phyloP scores from a whole-genome alignment of 2,888 invertebrate species.

The Drosophila kanekoi region DNA sequence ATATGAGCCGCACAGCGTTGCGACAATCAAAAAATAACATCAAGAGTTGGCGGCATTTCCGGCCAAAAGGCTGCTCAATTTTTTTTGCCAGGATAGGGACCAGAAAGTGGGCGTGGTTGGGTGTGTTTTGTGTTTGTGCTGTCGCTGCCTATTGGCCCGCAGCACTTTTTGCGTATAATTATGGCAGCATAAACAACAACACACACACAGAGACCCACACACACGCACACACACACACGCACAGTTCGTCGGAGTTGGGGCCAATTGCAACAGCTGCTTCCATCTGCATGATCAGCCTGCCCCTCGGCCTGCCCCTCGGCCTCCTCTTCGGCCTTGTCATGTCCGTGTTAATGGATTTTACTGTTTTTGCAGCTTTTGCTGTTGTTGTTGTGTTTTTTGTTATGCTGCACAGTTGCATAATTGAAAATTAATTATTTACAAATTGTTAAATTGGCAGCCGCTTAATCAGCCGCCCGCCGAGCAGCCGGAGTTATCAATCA shows the following conservation, averaged over 20 bases:
- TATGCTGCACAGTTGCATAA: slow-evolving; percentile 60
- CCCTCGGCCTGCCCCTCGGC: slow-evolving; percentile 16
- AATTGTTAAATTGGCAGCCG: slow-evolving; percentile 69
- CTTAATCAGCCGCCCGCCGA: slow-evolving; percentile 47
- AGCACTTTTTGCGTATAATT: slow-evolving; percentile 61
- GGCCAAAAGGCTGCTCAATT: neutral
- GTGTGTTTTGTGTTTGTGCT: slow-evolving; percentile 35
- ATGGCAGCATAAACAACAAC: slow-evolving; percentile 61
- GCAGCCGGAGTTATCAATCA: slow-evolving; percentile 51
- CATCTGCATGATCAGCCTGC: neutral
- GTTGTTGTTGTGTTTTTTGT: slow-evolving; percentile 5
- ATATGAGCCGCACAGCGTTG: slow-evolving; percentile 38
- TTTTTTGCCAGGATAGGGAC: no score
- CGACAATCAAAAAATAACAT: slow-evolving; percentile 13
- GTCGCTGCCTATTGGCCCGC: slow-evolving; percentile 45
- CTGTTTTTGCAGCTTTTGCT: slow-evolving; percentile 33
- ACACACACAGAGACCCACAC: slow-evolving; percentile 16
- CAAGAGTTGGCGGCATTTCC: slow-evolving; percentile 16
- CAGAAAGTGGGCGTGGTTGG: neutral
- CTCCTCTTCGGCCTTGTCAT: slow-evolving; percentile 24
- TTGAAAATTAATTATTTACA: slow-evolving; percentile 79
- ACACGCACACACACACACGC: slow-evolving; percentile 14
- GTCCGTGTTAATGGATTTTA: slow-evolving; percentile 70
- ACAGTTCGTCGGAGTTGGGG: slow-evolving; percentile 5
- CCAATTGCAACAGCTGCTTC: slow-evolving; percentile 45